Evolutionary conservation across 2,797 vertebrate genomes (phyloP), one percentile per base, ranked within the genome.

Genomic region (Sphaeramia orbicularis): DNA sequence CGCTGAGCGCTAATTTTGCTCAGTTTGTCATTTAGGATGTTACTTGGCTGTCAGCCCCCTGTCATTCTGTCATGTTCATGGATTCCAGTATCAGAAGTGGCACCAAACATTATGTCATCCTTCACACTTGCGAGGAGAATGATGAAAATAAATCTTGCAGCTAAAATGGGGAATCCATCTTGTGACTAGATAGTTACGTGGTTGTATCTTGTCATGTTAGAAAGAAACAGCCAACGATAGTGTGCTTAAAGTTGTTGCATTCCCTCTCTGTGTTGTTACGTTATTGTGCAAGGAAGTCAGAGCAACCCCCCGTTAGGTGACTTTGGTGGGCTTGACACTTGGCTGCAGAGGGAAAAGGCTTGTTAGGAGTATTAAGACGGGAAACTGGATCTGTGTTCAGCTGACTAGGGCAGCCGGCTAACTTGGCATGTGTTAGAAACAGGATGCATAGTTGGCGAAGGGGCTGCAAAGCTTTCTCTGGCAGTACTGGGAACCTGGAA

Each of bases 341-440:
- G 84, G 90, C 87, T 81, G 78, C 52, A 30, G 76, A 74, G 83
- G 92, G 87, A 90, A 89, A 87, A 81, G 87, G 85, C 90, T 93
- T 90, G 91, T 93, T 93, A 93, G 92, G 80, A 86, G 87, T 76
- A 91, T 94, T 93, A 92, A 85, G 84, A 74, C 55, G 67, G 81
- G 93, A 92, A 93, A 94, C 86, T 64, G 74, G 89, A 95, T 91
- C 89, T 55, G 77, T 49, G 81, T 87, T 89, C 89, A 90, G 91
- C 91, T 92, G 92, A 91, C 88, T 83, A 51, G 61, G 42, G 79
- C 78, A 56, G 65, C 73, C 57, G 42, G 77, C 74, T 75, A 64
- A 66, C 73, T 82, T 88, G 89, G 91, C 91, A 88, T 87, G 87
- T 76, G 90, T 88, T 76, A 80, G 89, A 88, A 90, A 93, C 77